Base-by-base conservation (phyloP, 2,797 vertebrate species). In the Eurystomus glaucurus region DNA sequence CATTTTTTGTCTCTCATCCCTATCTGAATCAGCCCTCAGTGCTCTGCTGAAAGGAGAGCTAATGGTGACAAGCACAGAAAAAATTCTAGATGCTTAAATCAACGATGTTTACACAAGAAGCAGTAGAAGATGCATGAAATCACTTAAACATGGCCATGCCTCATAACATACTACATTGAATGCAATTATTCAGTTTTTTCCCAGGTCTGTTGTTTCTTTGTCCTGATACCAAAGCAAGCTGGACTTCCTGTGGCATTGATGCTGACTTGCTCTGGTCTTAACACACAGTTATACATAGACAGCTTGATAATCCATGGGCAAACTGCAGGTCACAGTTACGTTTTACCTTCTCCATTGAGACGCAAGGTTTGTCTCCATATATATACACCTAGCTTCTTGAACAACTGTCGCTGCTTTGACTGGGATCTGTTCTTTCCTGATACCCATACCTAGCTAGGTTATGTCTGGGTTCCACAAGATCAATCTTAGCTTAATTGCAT, bases 91-190 rank as follows among this genome's bases (percentile, higher is more conserved):
- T 8, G 14, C 8, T 41, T n/a, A 62, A 71, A 79, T 14, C 39
- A 77, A 9, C 11, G 62, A 9, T 31, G 11, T 48, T 84, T 74
- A 74, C 21, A 15, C 2, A 29, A 61, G 18, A 70, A 62, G 19
- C 15, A 43, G 25, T 33, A 66, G 35, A 52, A 93, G 26, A 31
- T 7, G 2, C 6, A 2, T 28, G 5, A n/a, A 22, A 10, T 50
- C n/a, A 28, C 26, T 37, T 35, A 37, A 60, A 46, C 17, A 26
- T 6, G 14, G 19, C 43, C 31, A 23, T 77, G 29, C 0, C 0
- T 54, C 15, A 4, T 50, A 61, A 51, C 18, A 72, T 28, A 25
- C 31, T 15, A 26, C 46, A 45, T 5, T 51, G 20, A 58, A 39
- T 39, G 8, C 19, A 62, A 5, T 10, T 50, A 5, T 12, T 86